Evolutionary conservation across 2,888 invertebrate genomes (phyloP), one percentile per base, ranked within the genome.

Genomic region (Microctonus aethiopoides): DNA sequence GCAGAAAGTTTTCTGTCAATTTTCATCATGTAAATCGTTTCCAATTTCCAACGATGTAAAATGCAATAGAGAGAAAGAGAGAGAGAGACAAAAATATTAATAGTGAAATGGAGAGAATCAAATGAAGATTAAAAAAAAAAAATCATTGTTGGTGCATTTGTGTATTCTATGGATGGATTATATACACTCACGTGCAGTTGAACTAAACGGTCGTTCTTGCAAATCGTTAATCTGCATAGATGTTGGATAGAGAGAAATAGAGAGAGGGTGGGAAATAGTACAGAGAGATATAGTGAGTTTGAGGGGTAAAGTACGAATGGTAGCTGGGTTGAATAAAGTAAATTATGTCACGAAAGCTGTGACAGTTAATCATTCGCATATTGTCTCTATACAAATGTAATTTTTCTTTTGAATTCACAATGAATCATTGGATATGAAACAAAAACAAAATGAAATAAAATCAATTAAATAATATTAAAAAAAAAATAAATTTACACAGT

Each of bases 401-500:
- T 39, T 46, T n/a, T 46, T 16, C 9, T 0, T 20, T 16, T 16
- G 16, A 46, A 46, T 46, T 46, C 7, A 41, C 9, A 16, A 7
- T 46, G 46, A 7, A 16, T 7, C 7, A 39, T 41, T n/a, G 41
- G n/a, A 26, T 26, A 9, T 26, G 4, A 61, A 67, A 72, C 24
- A 67, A 60, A 29, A 72, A 70, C 56, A 32, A 67, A 70, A 57
- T 20, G 16, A 57, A 70, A 69, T 66, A 67, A 68, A 22, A 54
- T 13, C 22, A 54, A 29, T 4, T 54, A 54, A 24, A 29, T 7
- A 29, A 29, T 29, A 29, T 5, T 29, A 29, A n/a, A n/a, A 29
- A 29, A 29, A 5, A 29, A 29, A 29, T 29, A 29, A n/a, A 29
- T 29, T 7, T 5, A 29, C 29, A 29, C 29, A 29, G 4, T 5